A percentile compares a stretch with the other conserved stretches of the same genome.
Conservation (phyloP, 2,113 vertebrate species). For the Heterotilapia buettikoferi region DNA sequence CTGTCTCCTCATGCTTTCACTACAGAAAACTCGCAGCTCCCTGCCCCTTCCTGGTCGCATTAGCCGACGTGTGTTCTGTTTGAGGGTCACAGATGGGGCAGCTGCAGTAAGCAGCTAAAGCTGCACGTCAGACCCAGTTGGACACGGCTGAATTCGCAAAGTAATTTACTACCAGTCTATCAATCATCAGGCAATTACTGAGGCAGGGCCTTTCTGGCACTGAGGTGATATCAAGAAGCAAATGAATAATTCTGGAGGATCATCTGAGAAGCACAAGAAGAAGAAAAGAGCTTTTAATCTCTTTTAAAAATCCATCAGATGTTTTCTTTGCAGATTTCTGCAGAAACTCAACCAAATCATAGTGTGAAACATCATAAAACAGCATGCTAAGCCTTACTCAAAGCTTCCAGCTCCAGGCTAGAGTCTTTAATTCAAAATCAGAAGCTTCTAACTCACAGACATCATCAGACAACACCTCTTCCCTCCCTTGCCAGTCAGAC, state of each 20-base stretch:
- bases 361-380: background rate
- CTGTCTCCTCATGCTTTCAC: background rate
- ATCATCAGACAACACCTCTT: background rate
- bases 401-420: background rate
- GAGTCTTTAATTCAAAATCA: background rate
- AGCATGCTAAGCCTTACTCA: background rate
- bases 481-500: background rate
- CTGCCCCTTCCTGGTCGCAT: slow-evolving; percentile 10
- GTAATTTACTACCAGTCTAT: slow-evolving; percentile 75
- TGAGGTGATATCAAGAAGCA: slow-evolving; percentile 9
- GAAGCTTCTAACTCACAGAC: background rate
- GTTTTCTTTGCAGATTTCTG: background rate
- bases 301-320: background rate
- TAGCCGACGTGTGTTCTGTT: slow-evolving; percentile 65
- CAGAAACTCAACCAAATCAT: background rate
- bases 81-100: slow-evolving; percentile 70
- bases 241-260: slow-evolving; percentile 12
- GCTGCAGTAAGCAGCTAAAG: slow-evolving; percentile 74
- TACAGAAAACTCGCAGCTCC: background rate
- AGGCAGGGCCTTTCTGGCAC: slow-evolving; percentile 18
- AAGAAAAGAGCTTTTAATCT: background rate
- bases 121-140: slow-evolving; percentile 33
- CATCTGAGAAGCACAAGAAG: background rate
- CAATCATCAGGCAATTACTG: slow-evolving; percentile 80
- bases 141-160: slow-evolving; percentile 41